Evolutionary conservation across 2,888 invertebrate species (phyloP).

Genomic region (Meloe dianella): DNA sequence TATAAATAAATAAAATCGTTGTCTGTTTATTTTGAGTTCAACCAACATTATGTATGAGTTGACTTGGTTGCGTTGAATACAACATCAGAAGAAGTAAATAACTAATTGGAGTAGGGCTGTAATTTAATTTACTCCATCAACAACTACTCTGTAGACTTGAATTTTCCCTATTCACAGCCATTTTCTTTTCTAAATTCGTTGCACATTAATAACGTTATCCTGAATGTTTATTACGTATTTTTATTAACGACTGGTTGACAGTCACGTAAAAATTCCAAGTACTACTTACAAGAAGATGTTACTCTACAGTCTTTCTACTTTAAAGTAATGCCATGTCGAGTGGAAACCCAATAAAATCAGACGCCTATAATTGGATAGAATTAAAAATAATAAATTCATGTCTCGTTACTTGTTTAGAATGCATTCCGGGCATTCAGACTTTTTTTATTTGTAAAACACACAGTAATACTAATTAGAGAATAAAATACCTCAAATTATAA

Average conservation of each 20-base stretch:
- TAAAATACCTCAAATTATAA: no score
- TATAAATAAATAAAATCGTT: background rate
- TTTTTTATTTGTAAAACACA: background rate
- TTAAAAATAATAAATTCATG: background rate
- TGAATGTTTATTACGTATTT: background rate
- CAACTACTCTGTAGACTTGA: background rate
- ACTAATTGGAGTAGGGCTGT: background rate
- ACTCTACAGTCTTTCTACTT: background rate
- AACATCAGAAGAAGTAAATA: background rate
- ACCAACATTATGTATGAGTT: background rate
- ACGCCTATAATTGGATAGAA: slow-evolving; percentile 6
- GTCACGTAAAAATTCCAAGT: slow-evolving; percentile 3
- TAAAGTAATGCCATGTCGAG: background rate
- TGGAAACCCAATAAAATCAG: background rate
- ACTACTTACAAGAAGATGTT: background rate
- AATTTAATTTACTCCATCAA: background rate
- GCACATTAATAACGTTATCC: slow-evolving; percentile 1
- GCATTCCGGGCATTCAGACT: background rate
- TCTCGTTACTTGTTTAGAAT: background rate
- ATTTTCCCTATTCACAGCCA: background rate
- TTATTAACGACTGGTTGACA: slow-evolving; percentile 4
- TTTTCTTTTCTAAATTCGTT: slow-evolving; percentile 4
- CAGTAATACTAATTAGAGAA: background rate
- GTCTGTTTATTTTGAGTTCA: background rate
- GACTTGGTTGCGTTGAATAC: background rate